These are phyloP conservation scores for Xestia ashworthii DNA, from an alignment of 2,888 invertebrate genomes.

Conservation along the genomic window DNA sequence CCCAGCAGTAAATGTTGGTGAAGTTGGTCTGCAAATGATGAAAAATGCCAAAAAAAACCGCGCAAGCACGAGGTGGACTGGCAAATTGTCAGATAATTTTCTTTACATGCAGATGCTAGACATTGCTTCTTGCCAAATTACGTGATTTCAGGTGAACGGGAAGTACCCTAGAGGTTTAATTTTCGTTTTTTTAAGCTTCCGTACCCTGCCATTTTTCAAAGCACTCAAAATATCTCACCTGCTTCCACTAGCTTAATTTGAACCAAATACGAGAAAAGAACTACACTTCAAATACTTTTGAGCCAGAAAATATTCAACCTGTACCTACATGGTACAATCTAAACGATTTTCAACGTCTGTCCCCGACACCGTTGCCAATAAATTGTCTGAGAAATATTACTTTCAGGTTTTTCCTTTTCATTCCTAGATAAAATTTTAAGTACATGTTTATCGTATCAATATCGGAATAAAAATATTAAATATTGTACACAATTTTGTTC, in stretches of 20 bases:
- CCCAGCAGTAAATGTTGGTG: not conserved
- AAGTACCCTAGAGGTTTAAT: too few relatives aligned
- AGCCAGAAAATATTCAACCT: constrained; percentile 31
- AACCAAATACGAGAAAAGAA: not conserved
- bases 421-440: constrained; percentile 43
- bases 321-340: constrained; percentile 41
- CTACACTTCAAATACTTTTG: not conserved
- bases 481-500: constrained; percentile 3
- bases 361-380: constrained; percentile 56
- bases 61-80: too few relatives aligned
- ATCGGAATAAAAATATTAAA: constrained; percentile 24
- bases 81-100: too few relatives aligned
- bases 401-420: constrained; percentile 47
- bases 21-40: not conserved
- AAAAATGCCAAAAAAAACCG: not conserved
- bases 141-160: too few relatives aligned
- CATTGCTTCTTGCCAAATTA: too few relatives aligned
- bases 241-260: too few relatives aligned
- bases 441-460: constrained; percentile 31
- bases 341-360: constrained; percentile 54
- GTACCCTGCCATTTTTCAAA: too few relatives aligned
- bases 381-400: constrained; percentile 59
- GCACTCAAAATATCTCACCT: too few relatives aligned
- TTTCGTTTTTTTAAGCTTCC: too few relatives aligned
- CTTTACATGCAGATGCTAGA: too few relatives aligned